These are phyloP conservation scores for Digitonthophagus gazella DNA, from an alignment of 2,888 invertebrate genomes.

Conservation along the genomic window DNA sequence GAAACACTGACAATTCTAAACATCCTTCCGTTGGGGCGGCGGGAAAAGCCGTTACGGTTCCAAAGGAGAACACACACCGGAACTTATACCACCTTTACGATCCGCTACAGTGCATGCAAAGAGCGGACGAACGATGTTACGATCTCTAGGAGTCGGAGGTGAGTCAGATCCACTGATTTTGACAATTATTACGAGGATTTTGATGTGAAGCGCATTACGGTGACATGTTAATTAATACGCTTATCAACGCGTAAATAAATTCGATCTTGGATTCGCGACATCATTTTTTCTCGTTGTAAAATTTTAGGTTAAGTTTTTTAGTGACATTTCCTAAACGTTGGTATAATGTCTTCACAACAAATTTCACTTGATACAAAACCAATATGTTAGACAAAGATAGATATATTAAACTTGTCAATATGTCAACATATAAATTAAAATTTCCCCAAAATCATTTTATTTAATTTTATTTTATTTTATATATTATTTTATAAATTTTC, in stretches of 20 bases:
- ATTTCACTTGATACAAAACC: background rate
- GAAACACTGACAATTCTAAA: slow-evolving; percentile 41
- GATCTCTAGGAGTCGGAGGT: slow-evolving; percentile 39
- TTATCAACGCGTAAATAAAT: slow-evolving; percentile 33
- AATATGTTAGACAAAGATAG: slow-evolving; percentile 17
- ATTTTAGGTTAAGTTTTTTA: slow-evolving; percentile 23
- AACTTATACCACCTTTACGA: background rate
- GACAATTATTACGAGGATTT: slow-evolving; percentile 37
- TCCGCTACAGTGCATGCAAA: slow-evolving; percentile 28
- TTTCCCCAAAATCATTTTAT: too few species aligned
- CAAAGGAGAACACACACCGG: slow-evolving; percentile 18
- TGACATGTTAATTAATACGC: slow-evolving; percentile 29
- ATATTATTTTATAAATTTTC: background rate
- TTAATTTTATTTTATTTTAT: too few species aligned
- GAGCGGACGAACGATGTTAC: slow-evolving; percentile 34
- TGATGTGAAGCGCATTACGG: slow-evolving; percentile 37
- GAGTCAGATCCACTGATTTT: slow-evolving; percentile 35
- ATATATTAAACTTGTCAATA: background rate
- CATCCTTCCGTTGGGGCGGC: slow-evolving; percentile 42
- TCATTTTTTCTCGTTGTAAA: slow-evolving; percentile 21
- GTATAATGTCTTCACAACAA: background rate
- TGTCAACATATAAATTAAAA: too few species aligned
- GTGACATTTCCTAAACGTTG: slow-evolving; percentile 24
- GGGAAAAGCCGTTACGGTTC: slow-evolving; percentile 30
- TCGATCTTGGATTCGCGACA: slow-evolving; percentile 20